phyloP scores from a whole-genome alignment of 1,140 invertebrate genomes.

The Mya arenaria region DNA sequence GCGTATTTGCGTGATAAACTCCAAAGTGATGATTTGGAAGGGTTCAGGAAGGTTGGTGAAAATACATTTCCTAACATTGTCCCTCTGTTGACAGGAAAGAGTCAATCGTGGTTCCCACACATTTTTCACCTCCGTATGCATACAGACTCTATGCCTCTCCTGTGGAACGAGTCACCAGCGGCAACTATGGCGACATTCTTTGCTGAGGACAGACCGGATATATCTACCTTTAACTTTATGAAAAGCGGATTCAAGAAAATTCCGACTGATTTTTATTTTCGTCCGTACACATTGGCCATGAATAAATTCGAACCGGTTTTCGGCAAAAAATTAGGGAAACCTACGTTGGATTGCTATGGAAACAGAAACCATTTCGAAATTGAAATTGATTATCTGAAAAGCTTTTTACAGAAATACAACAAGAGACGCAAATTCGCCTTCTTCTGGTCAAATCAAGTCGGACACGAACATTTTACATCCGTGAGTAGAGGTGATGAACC shows the following conservation, averaged over 20 bases:
- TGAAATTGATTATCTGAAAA: not conserved
- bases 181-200: constrained; percentile 89
- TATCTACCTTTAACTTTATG: constrained; percentile 89
- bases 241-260: constrained; percentile 89
- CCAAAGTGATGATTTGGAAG: constrained; percentile 69
- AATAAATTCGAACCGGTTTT: constrained; percentile 51
- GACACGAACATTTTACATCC: constrained; percentile 7
- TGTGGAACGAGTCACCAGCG: constrained; percentile 81
- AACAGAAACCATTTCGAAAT: not conserved
- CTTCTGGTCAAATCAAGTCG: constrained; percentile 25
- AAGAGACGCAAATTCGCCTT: not conserved
- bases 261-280: constrained; percentile 91
- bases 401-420: constrained; percentile 3
- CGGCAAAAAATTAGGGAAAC: not conserved
- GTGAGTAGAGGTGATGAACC: constrained; percentile 52
- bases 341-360: not conserved
- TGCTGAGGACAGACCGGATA: constrained; percentile 88
- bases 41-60: constrained; percentile 75
- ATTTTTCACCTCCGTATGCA: constrained; percentile 65
- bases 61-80: constrained; percentile 46
- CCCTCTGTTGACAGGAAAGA: constrained; percentile 52
- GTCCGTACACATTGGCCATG: constrained; percentile 84
- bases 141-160: constrained; percentile 44
- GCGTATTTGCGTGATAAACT: constrained; percentile 81
- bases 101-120: constrained; percentile 68